Evolutionary conservation across 2,113 vertebrate species (phyloP), one percentile per base, ranked within the genome.

Genomic region (Apteryx mantelli): DNA sequence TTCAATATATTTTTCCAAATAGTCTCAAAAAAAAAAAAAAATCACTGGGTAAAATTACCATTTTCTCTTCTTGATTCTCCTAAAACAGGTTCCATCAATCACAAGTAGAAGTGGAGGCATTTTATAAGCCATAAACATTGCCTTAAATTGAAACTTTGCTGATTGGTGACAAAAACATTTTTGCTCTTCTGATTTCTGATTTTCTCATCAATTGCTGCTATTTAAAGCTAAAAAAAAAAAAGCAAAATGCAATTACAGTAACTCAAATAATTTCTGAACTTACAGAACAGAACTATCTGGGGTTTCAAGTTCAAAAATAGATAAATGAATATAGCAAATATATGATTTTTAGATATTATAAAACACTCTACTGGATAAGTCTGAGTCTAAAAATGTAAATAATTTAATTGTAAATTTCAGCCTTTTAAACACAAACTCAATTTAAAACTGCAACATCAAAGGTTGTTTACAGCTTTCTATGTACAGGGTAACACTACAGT

Each of bases 61-160:
- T 86, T 96, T 95, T 94, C 48, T 92, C 19, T 74, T 91, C 64
- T 82, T 90, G 88, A 75, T 89, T 82, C 56, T 96, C 70, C 77
- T 92, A 69, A 85, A 94, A 91, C 38, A 95, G 65, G 40, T 9
- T 64, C 64, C 64, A 92, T 71, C 73, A 95, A 92, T 93, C 77
- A 93, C 36, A 55, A 44, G 11, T 22, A 34, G 36, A 56, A 91
- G 63, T 56, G 34, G 50, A 92, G 14, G 40, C 50, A 87, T 42
- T 91, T 84, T 93, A 40, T 78, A 89, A 82, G 55, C 18, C 22
- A 87, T 78, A 96, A 91, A 80, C 46, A 56, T 56, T 69, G 65
- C 34, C 42, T 95, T 85, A 89, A 96, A 97, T 58, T 92, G 76
- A 96, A 97, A 94, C 32, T 4, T 58, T 86, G 44, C 22, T 89